These are phyloP conservation scores for Aethes cnicana DNA, from an alignment of 2,888 invertebrate species.

Conservation along the genomic window DNA sequence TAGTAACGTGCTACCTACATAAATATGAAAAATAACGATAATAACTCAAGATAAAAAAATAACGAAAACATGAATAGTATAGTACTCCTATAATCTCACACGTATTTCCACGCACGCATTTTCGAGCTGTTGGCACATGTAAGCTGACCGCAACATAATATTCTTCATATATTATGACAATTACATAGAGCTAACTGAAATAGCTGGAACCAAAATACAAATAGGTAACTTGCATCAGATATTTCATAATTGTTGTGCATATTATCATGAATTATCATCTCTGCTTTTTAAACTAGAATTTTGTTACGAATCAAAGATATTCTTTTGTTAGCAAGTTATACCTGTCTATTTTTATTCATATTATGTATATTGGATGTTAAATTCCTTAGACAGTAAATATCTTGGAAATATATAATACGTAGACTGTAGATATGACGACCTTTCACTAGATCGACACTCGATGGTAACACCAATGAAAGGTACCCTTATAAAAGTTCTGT, in stretches of 20 bases:
- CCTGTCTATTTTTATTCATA: too few relatives aligned
- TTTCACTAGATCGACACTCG: conserved; percentile 11
- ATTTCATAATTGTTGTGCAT: conserved; percentile 7
- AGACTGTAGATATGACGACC: conserved; percentile 1
- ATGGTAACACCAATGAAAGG: conserved; percentile 1
- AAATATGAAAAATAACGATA: too few relatives aligned
- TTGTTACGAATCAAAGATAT: too few relatives aligned
- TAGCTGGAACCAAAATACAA: conserved; percentile 18
- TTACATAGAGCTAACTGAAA: conserved; percentile 13
- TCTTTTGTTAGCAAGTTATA: too few relatives aligned
- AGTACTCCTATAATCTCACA: too few relatives aligned
- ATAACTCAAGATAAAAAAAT: too few relatives aligned
- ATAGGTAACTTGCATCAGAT: conserved; percentile 11
- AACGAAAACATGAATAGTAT: too few relatives aligned
- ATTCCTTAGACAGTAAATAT: too few relatives aligned
- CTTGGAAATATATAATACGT: neutral
- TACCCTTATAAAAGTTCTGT: conserved; percentile 17
- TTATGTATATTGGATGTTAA: too few relatives aligned
- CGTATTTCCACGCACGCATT: neutral
- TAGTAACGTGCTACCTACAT: too few relatives aligned
- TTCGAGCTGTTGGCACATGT: conserved; percentile 7
- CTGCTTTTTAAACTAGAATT: too few relatives aligned
- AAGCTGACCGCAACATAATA: neutral
- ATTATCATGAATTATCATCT: neutral
- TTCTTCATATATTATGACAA: conserved; percentile 22